Percentiles rank a stretch among this genome's conserved stretches.
Evolutionary conservation across 2,797 vertebrate genomes (phyloP).

Genomic region (Glossophaga mutica): DNA sequence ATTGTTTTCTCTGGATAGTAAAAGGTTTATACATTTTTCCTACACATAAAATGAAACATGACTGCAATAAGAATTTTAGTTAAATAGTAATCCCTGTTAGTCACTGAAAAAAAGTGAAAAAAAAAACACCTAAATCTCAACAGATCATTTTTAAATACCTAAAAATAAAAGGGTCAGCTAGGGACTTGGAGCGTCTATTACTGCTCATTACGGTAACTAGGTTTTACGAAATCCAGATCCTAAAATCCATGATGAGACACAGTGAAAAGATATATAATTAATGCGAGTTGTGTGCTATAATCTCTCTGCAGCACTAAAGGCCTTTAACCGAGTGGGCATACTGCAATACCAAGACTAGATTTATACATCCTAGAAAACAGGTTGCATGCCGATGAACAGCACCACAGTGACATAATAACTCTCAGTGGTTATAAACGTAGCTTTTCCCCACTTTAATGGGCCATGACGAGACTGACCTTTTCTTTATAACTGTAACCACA

Average conservation of each 20-base stretch:
- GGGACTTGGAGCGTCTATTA: slow-evolving; percentile 38
- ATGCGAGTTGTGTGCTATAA: slow-evolving; percentile 78
- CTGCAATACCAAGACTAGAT: slow-evolving; percentile 75
- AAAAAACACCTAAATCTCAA: neutral
- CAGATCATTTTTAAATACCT: neutral
- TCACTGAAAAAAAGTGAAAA: neutral
- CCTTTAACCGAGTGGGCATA: slow-evolving; percentile 66
- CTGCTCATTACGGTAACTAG: slow-evolving; percentile 32
- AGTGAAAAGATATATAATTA: slow-evolving; percentile 79
- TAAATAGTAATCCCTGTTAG: neutral
- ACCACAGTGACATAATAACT: slow-evolving; percentile 80
- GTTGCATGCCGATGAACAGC: slow-evolving; percentile 74
- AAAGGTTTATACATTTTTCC: neutral
- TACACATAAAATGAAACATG: neutral
- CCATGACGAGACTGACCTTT: slow-evolving; percentile 87
- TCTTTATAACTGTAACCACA: slow-evolving; percentile 84
- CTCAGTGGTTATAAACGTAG: slow-evolving; percentile 75
- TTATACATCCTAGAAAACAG: slow-evolving; percentile 76
- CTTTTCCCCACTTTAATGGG: slow-evolving; percentile 83
- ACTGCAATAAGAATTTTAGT: neutral
- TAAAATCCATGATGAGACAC: slow-evolving; percentile 66
- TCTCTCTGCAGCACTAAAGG: slow-evolving; percentile 76
- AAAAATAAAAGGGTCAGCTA: slow-evolving; percentile 52
- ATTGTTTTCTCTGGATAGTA: slow-evolving; percentile 20
- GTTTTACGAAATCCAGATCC: slow-evolving; percentile 70